These are phyloP conservation scores for Ciona savignyi DNA, from an alignment of 23 tunicate genomes.

Conservation along the genomic window DNA sequence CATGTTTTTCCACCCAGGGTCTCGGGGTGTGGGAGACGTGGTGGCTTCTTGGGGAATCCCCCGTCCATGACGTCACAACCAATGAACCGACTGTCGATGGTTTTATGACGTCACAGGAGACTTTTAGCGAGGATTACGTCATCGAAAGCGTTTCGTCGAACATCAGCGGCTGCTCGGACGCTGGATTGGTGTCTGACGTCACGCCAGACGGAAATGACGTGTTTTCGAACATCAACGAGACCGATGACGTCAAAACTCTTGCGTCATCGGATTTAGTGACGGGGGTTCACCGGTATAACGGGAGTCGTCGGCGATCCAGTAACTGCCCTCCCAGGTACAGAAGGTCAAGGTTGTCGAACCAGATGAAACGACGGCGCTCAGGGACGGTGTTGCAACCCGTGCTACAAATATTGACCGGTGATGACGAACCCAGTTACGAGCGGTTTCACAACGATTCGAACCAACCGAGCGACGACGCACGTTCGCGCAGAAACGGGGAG, in stretches of 20 bases:
- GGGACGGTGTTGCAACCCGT: conserved; percentile 1
- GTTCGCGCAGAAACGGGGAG: background rate
- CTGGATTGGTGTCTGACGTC: background rate
- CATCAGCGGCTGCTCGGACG: background rate
- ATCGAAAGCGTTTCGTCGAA: background rate
- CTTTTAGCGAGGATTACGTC: too few species aligned
- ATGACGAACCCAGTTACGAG: background rate
- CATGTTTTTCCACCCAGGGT: too few species aligned
- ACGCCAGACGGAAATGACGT: background rate
- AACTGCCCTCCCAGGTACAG: background rate
- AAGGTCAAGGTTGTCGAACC: background rate
- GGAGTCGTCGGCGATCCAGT: background rate
- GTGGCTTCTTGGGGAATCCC: background rate
- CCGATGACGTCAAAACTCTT: background rate
- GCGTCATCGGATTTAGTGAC: background rate
- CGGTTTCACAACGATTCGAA: background rate
- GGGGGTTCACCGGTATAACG: background rate
- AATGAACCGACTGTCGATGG: background rate
- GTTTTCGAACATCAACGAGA: background rate
- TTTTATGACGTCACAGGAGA: background rate
- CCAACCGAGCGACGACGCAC: background rate
- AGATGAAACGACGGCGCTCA: background rate
- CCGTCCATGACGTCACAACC: background rate
- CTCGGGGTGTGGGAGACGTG: background rate
- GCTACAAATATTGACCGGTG: background rate